Base-by-base conservation (phyloP, 2,113 vertebrate species). In the Labeo catla region DNA sequence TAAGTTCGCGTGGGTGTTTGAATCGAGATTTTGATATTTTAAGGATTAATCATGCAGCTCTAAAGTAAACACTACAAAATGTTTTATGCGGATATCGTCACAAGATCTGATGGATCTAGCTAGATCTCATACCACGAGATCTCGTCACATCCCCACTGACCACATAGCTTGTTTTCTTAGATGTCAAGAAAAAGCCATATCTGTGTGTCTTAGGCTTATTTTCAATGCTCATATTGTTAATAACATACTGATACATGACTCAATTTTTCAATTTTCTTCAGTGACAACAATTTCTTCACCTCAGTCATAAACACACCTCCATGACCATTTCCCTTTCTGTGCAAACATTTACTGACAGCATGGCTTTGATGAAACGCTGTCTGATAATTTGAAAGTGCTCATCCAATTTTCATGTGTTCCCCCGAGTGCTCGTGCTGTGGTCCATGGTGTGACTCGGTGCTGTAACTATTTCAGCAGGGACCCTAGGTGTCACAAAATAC, bases 281-380 rank as follows among this genome's bases (percentile, higher is more conserved):
- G 57, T 39, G 61, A 52, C 61, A 83, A 77, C 73, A 83, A 36
- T 54, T 81, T 66, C 57, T 70, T 84, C 65, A 59, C 13, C 76
- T 65, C 63, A 68, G 21, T 57, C 76, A 82, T 73, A 43, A 83
- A 65, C 86, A 79, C 72, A 89, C 79, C 65, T 34, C 65, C 3
- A 81, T 13, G 50, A 83, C 79, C 73, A 74, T 82, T 68, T 85
- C 45, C 28, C 59, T 84, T 49, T 49, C 57, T 19, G 34, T 81
- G 19, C 23, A 23, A 73, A 87, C 50, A 73, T 84, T 87, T 85
- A 54, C 68, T 61, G 73, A 54, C 16, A 45, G 21, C 19, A 4
- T 23, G 74, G 83, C 88, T 89, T 89, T 87, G 88, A 89, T 87
- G 83, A 85, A 85, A 28, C 5, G 34, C 43, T 34, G 39, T 50